Conservation (phyloP, 2,113 vertebrate genomes). For the Pteropus alecto region DNA sequence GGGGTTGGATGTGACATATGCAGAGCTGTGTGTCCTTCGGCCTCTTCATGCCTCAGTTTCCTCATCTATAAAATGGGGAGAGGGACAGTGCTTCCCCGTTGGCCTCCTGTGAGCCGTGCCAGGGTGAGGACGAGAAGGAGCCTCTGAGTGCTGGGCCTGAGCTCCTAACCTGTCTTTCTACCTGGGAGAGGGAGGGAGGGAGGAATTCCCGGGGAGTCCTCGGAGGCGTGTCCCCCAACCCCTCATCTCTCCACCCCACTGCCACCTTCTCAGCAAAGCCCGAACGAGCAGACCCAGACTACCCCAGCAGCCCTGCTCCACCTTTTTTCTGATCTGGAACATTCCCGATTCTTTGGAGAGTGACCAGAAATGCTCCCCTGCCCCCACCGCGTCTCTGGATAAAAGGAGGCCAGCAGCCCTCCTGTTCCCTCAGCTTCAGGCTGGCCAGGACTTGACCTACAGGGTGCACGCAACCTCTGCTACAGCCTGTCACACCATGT, state of each 20-base stretch:
- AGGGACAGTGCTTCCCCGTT: not conserved
- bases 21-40: not conserved
- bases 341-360: not conserved
- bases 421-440: not conserved
- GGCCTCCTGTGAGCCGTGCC: not conserved
- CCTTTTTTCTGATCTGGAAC: not conserved
- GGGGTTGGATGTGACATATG: not conserved
- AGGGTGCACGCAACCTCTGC: not conserved
- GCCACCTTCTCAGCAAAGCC: not conserved
- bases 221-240: not conserved
- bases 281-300: not conserved
- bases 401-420: not conserved
- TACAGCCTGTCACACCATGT: not conserved
- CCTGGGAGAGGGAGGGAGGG: not conserved
- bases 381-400: not conserved
- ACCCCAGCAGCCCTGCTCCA: not conserved
- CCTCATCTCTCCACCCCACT: not conserved
- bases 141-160: not conserved
- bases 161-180: too few relatives aligned
- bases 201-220: not conserved
- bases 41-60: not conserved
- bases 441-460: not conserved
- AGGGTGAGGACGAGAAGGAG: not conserved
- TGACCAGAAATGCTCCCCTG: not conserved
- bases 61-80: not conserved